Conservation (phyloP, 2,113 vertebrate species). For the Tyrannus savana region DNA sequence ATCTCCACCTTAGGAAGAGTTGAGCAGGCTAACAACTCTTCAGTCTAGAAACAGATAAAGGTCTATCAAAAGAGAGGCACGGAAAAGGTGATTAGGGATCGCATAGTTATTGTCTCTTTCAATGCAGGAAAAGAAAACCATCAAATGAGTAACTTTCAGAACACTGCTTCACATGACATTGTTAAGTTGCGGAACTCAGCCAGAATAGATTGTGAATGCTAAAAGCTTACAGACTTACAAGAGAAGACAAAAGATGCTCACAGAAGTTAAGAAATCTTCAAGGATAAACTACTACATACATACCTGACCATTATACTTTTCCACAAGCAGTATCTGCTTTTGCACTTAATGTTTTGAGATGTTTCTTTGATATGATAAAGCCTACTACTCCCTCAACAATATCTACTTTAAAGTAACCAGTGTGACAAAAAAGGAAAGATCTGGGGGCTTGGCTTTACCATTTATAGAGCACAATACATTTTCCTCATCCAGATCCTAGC, state of each 20-base stretch:
- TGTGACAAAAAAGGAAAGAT: not conserved
- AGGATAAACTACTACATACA: not conserved
- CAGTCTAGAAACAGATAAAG: not conserved
- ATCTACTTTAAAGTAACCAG: not conserved
- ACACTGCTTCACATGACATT: not conserved
- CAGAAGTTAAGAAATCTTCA: not conserved
- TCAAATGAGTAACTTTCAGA: not conserved
- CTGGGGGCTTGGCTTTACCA: not conserved
- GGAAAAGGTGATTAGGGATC: not conserved
- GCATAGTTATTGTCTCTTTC: not conserved
- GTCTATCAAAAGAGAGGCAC: not conserved
- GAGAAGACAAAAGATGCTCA: not conserved
- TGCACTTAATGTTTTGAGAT: not conserved
- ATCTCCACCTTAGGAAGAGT: not conserved
- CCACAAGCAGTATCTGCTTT: not conserved
- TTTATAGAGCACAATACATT: not conserved
- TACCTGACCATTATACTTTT: not conserved
- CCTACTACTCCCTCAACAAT: not conserved
- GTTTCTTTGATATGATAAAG: not conserved
- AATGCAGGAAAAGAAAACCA: not conserved
- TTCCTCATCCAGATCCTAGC: not conserved
- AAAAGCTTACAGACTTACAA: not conserved
- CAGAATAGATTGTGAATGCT: not conserved
- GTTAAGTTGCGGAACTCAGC: not conserved
- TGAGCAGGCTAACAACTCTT: not conserved